Base-by-base conservation (phyloP, 2,113 vertebrate genomes). In the Sander lucioperca region DNA sequence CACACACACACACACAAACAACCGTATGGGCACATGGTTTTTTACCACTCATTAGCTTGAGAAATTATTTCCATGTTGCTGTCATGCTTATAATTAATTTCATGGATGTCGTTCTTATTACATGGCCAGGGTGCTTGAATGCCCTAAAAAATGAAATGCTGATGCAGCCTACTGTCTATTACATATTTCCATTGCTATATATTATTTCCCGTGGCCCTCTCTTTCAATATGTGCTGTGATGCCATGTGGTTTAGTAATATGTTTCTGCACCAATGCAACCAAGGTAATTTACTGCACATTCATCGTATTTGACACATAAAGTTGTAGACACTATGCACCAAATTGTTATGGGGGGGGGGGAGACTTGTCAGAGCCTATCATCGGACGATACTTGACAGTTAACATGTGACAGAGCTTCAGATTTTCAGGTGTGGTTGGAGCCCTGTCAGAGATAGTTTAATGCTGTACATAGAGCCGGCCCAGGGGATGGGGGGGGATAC, bases 61-160 rank as follows among this genome's bases (percentile, higher is more conserved):
- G 43, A n/a, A 84, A 86, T 85, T 1, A 84, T 78, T 58, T 62
- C n/a, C 43, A 71, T 58, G 14, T 14, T 59, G 57, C 30, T 69
- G 50, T 77, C 68, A 54, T 45, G 33, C 43, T 74, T 56, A 33
- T 76, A 61, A 79, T 84, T 23, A 56, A 33, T 89, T 80, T 77
- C n/a, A 64, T 18, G 45, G 58, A 39, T 83, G 79, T 77, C 56
- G 50, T 62, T 62, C 43, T 71, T 69, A 23, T 71, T 73, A 18
- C 51, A 27, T 2, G 15, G 15, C 16, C 62, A 27, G 25, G 36
- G 1, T 18, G 56, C 57, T 63, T 39, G 6, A 54, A 57, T 79
- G 75, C n/a, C 57, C 30, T 50, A 14, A 23, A 19, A 19, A 47
- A 53, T 27, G 76, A 50, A 76, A 82, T 48, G 13, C 58, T 43